phyloP scores from a whole-genome alignment of 2,797 vertebrate genomes.

The Hoplostethus mediterraneus region DNA sequence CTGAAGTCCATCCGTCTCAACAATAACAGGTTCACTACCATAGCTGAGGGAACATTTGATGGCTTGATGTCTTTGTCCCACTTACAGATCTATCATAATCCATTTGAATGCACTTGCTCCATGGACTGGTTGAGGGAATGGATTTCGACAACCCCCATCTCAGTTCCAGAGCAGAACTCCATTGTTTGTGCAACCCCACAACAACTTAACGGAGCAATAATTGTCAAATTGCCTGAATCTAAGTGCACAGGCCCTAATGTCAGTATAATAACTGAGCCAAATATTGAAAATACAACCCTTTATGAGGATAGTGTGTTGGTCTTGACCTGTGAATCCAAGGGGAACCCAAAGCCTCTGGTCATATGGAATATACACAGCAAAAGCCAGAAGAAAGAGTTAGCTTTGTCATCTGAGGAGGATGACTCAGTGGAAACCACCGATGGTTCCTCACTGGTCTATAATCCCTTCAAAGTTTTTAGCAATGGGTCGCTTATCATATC shows the following conservation, averaged over 20 bases:
- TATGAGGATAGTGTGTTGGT: slow-evolving; percentile 82
- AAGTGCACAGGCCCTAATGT: slow-evolving; percentile 85
- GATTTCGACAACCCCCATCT: slow-evolving; percentile 85
- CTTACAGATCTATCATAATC: slow-evolving; percentile 93
- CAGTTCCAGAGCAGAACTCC: slow-evolving; percentile 84
- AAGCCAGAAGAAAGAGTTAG: slow-evolving; percentile 82
- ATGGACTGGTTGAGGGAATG: slow-evolving; percentile 93
- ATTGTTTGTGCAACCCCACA: slow-evolving; percentile 89
- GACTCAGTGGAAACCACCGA: slow-evolving; percentile 61
- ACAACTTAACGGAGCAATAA: slow-evolving; percentile 82
- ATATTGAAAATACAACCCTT: slow-evolving; percentile 76
- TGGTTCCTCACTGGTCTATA: slow-evolving; percentile 51
- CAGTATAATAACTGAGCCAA: slow-evolving; percentile 79
- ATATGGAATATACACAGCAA: slow-evolving; percentile 88
- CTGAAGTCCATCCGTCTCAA: slow-evolving; percentile 93
- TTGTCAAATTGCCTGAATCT: slow-evolving; percentile 82
- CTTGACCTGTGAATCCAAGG: slow-evolving; percentile 87
- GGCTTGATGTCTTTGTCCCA: slow-evolving; percentile 89
- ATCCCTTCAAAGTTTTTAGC: slow-evolving; percentile 84
- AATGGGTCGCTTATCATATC: slow-evolving; percentile 92
- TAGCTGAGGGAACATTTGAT: slow-evolving; percentile 91
- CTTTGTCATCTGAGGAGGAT: slow-evolving; percentile 69
- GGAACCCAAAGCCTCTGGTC: slow-evolving; percentile 87
- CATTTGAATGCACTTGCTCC: slow-evolving; percentile 90
- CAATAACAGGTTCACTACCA: slow-evolving; percentile 88